Evolutionary conservation across 2,888 invertebrate species (phyloP).

Genomic region (Tyria jacobaeae): DNA sequence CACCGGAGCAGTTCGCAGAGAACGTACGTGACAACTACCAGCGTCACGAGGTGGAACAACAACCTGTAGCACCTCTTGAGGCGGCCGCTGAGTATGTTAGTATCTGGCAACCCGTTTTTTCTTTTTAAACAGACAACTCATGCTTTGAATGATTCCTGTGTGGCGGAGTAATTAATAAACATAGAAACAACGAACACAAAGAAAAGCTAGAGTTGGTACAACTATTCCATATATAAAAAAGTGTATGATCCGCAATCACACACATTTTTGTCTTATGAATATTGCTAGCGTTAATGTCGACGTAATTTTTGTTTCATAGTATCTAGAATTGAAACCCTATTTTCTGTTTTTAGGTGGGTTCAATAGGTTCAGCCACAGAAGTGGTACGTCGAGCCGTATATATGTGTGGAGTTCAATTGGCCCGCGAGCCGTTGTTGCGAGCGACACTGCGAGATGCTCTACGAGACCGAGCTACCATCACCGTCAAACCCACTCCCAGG

Average conservation of each 20-base stretch:
- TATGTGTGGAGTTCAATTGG: conserved; percentile 97
- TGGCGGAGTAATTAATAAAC: too few species aligned
- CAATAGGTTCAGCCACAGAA: conserved; percentile 89
- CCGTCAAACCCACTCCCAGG: conserved; percentile 94
- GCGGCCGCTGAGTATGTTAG: conserved; percentile 92
- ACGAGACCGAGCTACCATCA: conserved; percentile 94
- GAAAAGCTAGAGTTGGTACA: too few species aligned
- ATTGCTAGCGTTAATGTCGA: too few species aligned
- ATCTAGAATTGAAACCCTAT: background rate
- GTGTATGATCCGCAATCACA: too few species aligned
- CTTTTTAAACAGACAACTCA: background rate
- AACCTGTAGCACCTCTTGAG: conserved; percentile 93
- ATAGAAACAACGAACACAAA: too few species aligned
- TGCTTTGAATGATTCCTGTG: too few species aligned
- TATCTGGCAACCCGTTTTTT: conserved; percentile 35
- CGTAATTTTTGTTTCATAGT: background rate
- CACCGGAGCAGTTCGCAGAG: conserved; percentile 98
- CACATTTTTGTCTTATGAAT: too few species aligned
- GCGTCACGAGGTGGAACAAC: conserved; percentile 97
- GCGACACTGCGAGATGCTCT: conserved; percentile 94
- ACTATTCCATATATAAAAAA: too few species aligned
- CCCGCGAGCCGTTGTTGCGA: conserved; percentile 95
- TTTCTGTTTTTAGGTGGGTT: conserved; percentile 53
- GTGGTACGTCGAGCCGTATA: conserved; percentile 96
- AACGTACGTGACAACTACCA: conserved; percentile 98